Evolutionary conservation across 2,888 invertebrate species (phyloP), one percentile per base, ranked within the genome.

Genomic region (Ophion costatus): DNA sequence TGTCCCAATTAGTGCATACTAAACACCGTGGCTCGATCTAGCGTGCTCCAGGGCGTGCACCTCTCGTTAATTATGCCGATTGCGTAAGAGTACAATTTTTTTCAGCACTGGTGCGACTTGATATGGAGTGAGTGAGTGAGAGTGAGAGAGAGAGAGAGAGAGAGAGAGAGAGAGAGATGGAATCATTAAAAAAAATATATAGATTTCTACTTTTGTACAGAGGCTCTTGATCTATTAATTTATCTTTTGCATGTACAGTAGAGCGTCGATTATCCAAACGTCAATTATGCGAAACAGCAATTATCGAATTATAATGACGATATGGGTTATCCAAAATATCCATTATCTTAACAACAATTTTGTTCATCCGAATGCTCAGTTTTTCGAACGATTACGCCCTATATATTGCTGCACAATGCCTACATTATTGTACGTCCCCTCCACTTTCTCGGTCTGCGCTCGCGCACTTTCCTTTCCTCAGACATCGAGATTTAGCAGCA

Each of bases 1-100:
- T 86, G 84, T 86, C 81, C 86, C 80, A 86, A 86, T 86, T 86
- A 86, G 82, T 82, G 80, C 74, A 74, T 61, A 67, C 74, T 24
- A 57, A 67, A 75, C 76, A 33, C 76, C 56, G 45, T 29, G 38
- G 75, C 42, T 67, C 69, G 74, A 56, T 70, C 66, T 70, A 84
- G 45, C 24, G 33, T 57, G 76, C 69, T 56, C 51, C 71, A 61
- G 80, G 84, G 88, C 89, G 88, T 83, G 80, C 83, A 88, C 89
- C 87, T 74, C 89, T 89, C 89, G 90, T 90, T 89, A 90, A 89
- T 90, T 89, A 89, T 87, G 83, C 82, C 88, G 85, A 90, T 90
- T 89, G 87, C 87, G 88, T 85, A 84, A 86, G 78, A 64, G 57
- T 67, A 33, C 66, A 45, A 66, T 38, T 80, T 80, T 75, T 70